A percentile compares a stretch with the other conserved stretches of the same genome.
Conservation (phyloP, 2,113 vertebrate species). For the Campylorhamphus procurvoides region DNA sequence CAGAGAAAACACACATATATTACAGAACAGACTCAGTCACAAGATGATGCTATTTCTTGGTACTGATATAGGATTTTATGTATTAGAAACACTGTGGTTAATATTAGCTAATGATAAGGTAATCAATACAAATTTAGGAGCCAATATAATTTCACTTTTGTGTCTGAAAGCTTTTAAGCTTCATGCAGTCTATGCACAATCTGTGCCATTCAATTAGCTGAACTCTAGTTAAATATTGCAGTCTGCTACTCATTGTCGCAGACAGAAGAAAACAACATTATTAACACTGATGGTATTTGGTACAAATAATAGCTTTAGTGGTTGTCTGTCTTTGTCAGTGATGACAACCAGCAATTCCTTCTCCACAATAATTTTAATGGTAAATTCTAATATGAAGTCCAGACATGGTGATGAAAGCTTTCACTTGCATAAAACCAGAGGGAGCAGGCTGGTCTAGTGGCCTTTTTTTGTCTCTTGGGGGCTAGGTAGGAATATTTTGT, state of each 20-base stretch:
- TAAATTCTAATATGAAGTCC: background rate
- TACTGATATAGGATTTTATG: background rate
- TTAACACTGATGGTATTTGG: background rate
- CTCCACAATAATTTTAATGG: background rate
- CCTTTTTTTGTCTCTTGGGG: background rate
- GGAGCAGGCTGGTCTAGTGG: background rate
- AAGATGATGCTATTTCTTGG: background rate
- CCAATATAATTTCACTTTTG: background rate
- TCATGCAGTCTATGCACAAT: background rate
- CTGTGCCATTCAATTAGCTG: background rate
- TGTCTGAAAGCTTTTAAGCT: slow-evolving; percentile 9
- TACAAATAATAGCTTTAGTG: background rate
- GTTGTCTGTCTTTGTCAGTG: background rate
- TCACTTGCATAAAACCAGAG: background rate
- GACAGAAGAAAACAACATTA: background rate
- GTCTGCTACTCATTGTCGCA: background rate
- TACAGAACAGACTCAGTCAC: background rate
- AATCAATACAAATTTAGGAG: slow-evolving; percentile 32
- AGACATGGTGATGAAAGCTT: background rate
- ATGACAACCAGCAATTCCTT: background rate
- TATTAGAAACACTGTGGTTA: background rate
- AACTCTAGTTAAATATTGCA: background rate
- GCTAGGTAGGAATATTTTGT: background rate
- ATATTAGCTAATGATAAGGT: slow-evolving; percentile 30
- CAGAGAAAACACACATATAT: background rate